phyloP scores from a whole-genome alignment of 2,888 invertebrate genomes.

The Acrocyrtus sp. region DNA sequence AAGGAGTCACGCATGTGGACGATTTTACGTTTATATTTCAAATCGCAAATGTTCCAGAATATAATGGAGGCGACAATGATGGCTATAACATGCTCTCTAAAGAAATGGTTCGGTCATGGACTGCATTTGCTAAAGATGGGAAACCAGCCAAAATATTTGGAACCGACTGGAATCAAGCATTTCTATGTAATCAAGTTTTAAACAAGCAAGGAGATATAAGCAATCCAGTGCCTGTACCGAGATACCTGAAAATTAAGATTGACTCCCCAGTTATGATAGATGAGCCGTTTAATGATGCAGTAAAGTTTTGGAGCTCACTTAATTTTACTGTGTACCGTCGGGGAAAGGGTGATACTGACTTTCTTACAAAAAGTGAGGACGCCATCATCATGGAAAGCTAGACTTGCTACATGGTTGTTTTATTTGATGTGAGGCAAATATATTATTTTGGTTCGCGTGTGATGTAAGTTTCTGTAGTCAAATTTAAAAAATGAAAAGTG shows the following conservation, averaged over 20 bases:
- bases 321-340: slow-evolving; percentile 9
- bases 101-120: slow-evolving; percentile 42
- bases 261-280: slow-evolving; percentile 7
- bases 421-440: no score
- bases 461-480: no score
- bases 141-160: slow-evolving; percentile 15
- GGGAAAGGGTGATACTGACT: slow-evolving; percentile 3
- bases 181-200: background rate
- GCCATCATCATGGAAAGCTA: no score
- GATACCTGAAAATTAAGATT: slow-evolving; percentile 26
- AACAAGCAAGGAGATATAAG: background rate
- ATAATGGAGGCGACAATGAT: slow-evolving; percentile 23
- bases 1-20: slow-evolving; percentile 44
- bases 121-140: slow-evolving; percentile 32
- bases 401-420: no score
- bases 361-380: no score
- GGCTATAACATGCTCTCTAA: slow-evolving; percentile 25
- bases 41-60: slow-evolving; percentile 25
- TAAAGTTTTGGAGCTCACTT: slow-evolving; percentile 41
- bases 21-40: slow-evolving; percentile 36
- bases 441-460: no score
- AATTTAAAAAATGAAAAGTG: no score
- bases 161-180: slow-evolving; percentile 4
- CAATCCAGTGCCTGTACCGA: slow-evolving; percentile 2
- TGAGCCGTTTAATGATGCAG: slow-evolving; percentile 27